Percentiles rank a stretch among this genome's conserved stretches.
Evolutionary conservation across 2,113 vertebrate species (phyloP).

Genomic region (Sakesphorus luctuosus): DNA sequence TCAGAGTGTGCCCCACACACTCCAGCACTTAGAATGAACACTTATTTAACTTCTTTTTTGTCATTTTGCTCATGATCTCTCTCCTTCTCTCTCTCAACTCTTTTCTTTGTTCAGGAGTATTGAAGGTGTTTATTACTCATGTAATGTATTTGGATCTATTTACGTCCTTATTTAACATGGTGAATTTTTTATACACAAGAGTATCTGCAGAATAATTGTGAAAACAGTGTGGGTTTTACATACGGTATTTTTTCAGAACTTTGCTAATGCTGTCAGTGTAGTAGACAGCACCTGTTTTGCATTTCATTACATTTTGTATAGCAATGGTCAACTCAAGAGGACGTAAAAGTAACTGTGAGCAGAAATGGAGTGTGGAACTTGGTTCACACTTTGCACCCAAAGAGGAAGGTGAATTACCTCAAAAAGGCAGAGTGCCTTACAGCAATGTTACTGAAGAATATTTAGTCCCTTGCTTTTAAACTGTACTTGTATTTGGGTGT

Average conservation of each 20-base stretch:
- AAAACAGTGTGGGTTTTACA: neutral
- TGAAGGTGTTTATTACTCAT: neutral
- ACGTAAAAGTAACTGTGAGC: neutral
- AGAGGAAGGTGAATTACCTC: neutral
- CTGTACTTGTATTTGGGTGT: neutral
- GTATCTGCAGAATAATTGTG: neutral
- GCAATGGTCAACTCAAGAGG: neutral
- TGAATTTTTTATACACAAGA: neutral
- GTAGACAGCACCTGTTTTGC: neutral
- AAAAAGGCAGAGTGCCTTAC: neutral
- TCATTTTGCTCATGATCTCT: neutral
- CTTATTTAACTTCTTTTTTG: conserved; percentile 1
- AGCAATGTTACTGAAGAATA: fast-evolving
- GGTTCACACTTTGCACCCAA: neutral
- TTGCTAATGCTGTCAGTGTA: neutral
- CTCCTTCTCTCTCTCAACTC: neutral
- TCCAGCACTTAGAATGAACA: neutral
- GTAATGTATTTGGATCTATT: neutral
- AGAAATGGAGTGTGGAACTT: neutral
- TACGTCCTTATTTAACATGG: neutral
- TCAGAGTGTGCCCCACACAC: neutral
- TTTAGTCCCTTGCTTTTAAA: neutral
- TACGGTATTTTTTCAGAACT: neutral
- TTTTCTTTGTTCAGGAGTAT: neutral
- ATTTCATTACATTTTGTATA: neutral